These are phyloP conservation scores for Botia kubotai DNA, from an alignment of 2,797 vertebrate genomes.

Conservation along the genomic window DNA sequence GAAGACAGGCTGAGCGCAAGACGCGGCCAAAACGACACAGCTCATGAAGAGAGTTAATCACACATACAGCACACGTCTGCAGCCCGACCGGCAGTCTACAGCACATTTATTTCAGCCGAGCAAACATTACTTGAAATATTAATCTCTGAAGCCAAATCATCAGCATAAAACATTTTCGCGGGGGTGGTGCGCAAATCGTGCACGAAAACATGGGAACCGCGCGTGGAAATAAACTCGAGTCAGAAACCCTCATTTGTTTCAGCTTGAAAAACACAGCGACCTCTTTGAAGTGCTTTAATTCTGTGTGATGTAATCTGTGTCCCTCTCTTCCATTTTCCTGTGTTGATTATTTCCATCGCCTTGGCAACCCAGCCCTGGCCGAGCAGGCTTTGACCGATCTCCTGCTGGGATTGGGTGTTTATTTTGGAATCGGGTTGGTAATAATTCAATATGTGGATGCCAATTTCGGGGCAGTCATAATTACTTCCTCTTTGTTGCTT, in stretches of 20 bases:
- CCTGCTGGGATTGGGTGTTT: conserved; percentile 44
- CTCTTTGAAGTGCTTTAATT: conserved; percentile 43
- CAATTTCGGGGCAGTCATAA: conserved; percentile 65
- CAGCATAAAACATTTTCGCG: conserved; percentile 1
- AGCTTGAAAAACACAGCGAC: conserved; percentile 26
- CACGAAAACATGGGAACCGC: conserved; percentile 29
- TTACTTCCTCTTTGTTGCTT: conserved; percentile 70
- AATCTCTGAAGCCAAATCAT: conserved; percentile 42
- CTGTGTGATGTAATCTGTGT: conserved; percentile 40
- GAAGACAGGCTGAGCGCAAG: background rate
- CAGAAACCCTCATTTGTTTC: conserved; percentile 38
- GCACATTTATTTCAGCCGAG: conserved; percentile 34
- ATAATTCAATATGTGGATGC: conserved; percentile 68
- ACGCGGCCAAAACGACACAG: conserved; percentile 3
- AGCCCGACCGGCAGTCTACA: conserved; percentile 12
- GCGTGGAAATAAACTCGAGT: conserved; percentile 26
- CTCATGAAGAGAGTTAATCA: conserved; percentile 39
- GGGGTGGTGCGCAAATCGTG: background rate
- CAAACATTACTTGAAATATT: conserved; percentile 44
- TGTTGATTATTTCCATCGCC: conserved; percentile 43
- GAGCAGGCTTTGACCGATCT: conserved; percentile 28
- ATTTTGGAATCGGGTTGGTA: conserved; percentile 70
- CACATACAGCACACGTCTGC: conserved; percentile 30
- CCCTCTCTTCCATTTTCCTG: conserved; percentile 38
- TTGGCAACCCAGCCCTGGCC: conserved; percentile 15